These are phyloP conservation scores for Ochropleura plecta DNA, from an alignment of 2,888 invertebrate genomes.

Conservation along the genomic window DNA sequence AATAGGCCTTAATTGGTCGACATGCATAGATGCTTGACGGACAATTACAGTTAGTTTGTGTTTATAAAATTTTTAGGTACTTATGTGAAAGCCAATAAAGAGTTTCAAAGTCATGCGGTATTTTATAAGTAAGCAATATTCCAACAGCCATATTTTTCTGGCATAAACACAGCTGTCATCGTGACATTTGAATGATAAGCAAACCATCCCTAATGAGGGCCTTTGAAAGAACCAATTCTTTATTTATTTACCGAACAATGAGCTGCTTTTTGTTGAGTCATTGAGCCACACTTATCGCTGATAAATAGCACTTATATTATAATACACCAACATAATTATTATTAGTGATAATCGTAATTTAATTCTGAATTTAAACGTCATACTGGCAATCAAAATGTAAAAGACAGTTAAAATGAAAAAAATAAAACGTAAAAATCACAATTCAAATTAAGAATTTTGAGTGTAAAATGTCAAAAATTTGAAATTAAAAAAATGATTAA, in stretches of 20 bases:
- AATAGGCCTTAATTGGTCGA: no score
- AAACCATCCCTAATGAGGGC: constrained; percentile 38
- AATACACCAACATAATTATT: background rate
- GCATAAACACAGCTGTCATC: constrained; percentile 16
- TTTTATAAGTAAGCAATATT: constrained; percentile 2
- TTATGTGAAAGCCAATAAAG: background rate
- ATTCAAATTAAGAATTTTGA: no score
- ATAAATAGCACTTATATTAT: constrained; percentile 14
- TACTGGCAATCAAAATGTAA: no score
- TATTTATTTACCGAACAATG: constrained; percentile 48
- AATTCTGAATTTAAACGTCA: background rate
- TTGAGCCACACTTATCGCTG: constrained; percentile 1
- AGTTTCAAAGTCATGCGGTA: background rate
- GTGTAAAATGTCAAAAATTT: no score
- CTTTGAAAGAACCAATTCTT: constrained; percentile 36
- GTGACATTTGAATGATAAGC: constrained; percentile 55
- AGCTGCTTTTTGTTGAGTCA: constrained; percentile 23
- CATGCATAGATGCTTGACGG: no score
- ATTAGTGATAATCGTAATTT: background rate
- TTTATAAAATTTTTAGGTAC: no score
- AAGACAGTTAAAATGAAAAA: no score
- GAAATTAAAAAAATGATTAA: no score
- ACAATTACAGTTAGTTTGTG: no score
- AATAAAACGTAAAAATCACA: no score
- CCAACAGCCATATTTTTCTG: constrained; percentile 11